These are phyloP conservation scores for Anoura caudifer DNA, from an alignment of 2,113 vertebrate genomes.

Conservation along the genomic window DNA sequence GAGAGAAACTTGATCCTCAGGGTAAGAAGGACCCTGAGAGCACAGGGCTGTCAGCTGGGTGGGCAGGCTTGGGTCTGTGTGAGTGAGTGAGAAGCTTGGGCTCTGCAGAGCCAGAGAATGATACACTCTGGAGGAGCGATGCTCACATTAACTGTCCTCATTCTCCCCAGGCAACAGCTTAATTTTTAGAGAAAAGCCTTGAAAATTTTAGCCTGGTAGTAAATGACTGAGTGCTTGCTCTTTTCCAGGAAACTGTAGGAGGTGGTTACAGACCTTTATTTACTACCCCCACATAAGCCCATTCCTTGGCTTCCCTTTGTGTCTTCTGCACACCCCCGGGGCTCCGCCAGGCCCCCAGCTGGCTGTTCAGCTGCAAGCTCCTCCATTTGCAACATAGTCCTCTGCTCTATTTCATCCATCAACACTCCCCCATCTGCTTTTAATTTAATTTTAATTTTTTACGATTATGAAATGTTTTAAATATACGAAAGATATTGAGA, in stretches of 20 bases:
- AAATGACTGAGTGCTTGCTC: background rate
- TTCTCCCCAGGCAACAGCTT: background rate
- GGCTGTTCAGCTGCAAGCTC: no score
- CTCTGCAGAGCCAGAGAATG: background rate
- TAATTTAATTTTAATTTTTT: conserved; percentile 26
- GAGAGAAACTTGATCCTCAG: background rate
- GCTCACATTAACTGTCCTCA: background rate
- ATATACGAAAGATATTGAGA: background rate
- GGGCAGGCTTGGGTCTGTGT: background rate
- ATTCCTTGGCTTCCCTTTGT: no score
- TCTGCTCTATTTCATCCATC: background rate
- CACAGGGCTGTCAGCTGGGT: accelerated
- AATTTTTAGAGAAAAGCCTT: background rate
- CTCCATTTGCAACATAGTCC: background rate
- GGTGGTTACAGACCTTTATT: background rate
- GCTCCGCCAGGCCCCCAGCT: no score
- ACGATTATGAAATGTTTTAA: conserved; percentile 13
- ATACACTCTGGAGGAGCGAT: background rate
- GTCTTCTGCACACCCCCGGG: background rate
- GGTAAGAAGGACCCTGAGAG: background rate
- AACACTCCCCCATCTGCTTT: background rate
- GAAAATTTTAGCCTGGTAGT: background rate
- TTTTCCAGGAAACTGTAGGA: background rate
- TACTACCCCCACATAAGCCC: accelerated
- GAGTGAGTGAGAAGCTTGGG: background rate